These are phyloP conservation scores for Bovichtus diacanthus DNA, from an alignment of 2,797 vertebrate species.

Conservation along the genomic window DNA sequence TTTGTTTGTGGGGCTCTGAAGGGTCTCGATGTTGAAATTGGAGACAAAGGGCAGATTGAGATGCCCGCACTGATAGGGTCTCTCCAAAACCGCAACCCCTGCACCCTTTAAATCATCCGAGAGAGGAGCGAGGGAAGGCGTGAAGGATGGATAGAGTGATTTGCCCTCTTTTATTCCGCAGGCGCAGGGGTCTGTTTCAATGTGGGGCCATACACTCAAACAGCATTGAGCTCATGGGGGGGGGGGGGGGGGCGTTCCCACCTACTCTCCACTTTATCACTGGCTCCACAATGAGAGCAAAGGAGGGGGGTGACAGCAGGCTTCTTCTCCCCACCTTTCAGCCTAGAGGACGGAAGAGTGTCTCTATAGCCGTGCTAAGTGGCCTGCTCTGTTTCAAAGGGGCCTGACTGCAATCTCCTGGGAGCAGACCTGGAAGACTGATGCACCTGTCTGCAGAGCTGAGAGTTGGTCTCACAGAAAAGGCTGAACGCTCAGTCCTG, in stretches of 20 bases:
- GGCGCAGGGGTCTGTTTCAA: slow-evolving; percentile 51
- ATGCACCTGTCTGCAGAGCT: slow-evolving; percentile 51
- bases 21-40: slow-evolving; percentile 35
- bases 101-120: slow-evolving; percentile 49
- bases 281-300: slow-evolving; percentile 66
- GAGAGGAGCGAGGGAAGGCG: slow-evolving; percentile 32
- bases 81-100: slow-evolving; percentile 37
- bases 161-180: slow-evolving; percentile 69
- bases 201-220: slow-evolving; percentile 65
- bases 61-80: slow-evolving; percentile 60
- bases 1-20: slow-evolving; percentile 67
- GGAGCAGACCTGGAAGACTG: slow-evolving; percentile 65
- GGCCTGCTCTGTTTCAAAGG: slow-evolving; percentile 66
- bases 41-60: slow-evolving; percentile 76
- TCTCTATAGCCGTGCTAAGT: slow-evolving; percentile 77
- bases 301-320: slow-evolving; percentile 70
- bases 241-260: slow-evolving; percentile 65
- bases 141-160: slow-evolving; percentile 68
- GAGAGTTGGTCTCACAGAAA: slow-evolving; percentile 21
- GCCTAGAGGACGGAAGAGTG: slow-evolving; percentile 59
- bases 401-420: slow-evolving; percentile 56
- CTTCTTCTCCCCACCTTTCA: slow-evolving; percentile 79
- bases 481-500: neutral
- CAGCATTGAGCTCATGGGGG: slow-evolving; percentile 63
- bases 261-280: slow-evolving; percentile 77